Evolutionary conservation across 2,888 invertebrate species (phyloP), one percentile per base, ranked within the genome.

Genomic region (Platerodrilus igneus): DNA sequence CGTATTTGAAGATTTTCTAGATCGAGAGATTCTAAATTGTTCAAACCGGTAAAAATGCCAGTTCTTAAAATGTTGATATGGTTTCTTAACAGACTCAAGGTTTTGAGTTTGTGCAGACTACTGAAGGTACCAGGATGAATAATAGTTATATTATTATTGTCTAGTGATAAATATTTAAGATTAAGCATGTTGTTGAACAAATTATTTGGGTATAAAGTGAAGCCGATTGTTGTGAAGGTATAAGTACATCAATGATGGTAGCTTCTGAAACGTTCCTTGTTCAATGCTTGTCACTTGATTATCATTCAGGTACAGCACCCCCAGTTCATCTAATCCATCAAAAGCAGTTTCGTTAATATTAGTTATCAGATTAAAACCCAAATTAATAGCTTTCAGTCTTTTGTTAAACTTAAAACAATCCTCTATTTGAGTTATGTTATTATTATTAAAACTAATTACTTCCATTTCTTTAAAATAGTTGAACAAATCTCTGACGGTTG

Each of bases 251-350:
- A 37, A 20, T 1, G 19, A 18, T 9, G 15, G 10, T 8, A 37
- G 16, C n/a, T 10, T 7, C 2, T 19, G 19, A 9, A 37, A 37
- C 10, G 65, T 58, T 16, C 64, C 59, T 1, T 59, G 57, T 17
- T 67, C 63, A 16, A 70, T 41, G 7, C 54, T 52, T 29, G 57
- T 59, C 45, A 71, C 61, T 25, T 53, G 53, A 48, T 70, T 70
- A 35, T 55, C 49, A 37, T 63, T 61, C 46, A 70, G 31, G 21
- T 62, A 66, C 9, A 70, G 47, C 6, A 64, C 58, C 38, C 65
- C 62, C 19, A 72, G 52, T 22, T 56, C 64, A 15, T 55, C 5
- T 11, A 41, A 22, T 4, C 20, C 10, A 3, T 15, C 4, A 21
- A 41, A 35, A 5, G 37, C 10, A 2, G 19, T 19, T 8, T 8